A percentile compares a stretch with the other conserved stretches of the same genome.
phyloP scores from a whole-genome alignment of 1,140 invertebrate species.

The Scylla paramamosain region DNA sequence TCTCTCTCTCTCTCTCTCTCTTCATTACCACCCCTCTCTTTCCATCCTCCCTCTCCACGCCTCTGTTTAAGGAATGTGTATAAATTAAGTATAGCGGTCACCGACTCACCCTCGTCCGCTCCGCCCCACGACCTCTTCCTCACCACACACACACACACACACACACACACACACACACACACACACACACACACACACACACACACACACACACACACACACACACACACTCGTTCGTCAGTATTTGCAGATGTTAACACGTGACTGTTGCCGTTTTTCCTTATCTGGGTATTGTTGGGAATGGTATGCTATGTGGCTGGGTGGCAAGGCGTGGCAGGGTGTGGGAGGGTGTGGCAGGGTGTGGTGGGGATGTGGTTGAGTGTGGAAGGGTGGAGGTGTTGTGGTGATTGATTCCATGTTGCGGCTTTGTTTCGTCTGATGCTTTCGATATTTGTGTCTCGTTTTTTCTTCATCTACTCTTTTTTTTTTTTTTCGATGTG shows the following conservation, averaged over 20 bases:
- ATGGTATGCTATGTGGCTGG: too few species aligned
- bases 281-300: neutral
- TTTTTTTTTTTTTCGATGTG: neutral
- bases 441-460: too few species aligned
- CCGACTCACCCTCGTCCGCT: neutral
- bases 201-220: neutral
- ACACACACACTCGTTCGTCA: neutral
- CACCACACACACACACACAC: neutral
- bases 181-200: neutral
- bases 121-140: neutral
- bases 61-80: neutral
- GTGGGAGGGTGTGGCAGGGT: neutral
- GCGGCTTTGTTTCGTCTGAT: too few species aligned
- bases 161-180: neutral
- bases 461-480: too few species aligned
- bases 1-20: neutral
- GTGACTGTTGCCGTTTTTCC: neutral
- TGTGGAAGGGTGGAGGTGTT: too few species aligned
- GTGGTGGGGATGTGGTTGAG: neutral
- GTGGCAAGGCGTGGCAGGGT: neutral
- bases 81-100: conserved; percentile 8
- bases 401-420: neutral
- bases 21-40: neutral
- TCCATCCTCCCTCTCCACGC: neutral
- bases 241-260: neutral